These are phyloP conservation scores for Melanostoma scalare DNA, from an alignment of 2,888 invertebrate species.

Conservation along the genomic window DNA sequence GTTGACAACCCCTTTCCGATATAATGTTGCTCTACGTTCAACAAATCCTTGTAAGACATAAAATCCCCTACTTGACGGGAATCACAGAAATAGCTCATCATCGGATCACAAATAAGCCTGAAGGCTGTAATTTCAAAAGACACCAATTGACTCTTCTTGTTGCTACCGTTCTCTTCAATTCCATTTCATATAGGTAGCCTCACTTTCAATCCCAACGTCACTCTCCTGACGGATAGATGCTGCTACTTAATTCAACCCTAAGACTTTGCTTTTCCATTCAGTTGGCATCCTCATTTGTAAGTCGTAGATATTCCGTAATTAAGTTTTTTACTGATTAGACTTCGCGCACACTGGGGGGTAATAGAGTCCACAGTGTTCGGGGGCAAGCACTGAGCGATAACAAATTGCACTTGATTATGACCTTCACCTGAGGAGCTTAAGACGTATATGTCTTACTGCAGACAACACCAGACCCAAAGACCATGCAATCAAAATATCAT, in stretches of 20 bases:
- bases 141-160: constrained; percentile 29
- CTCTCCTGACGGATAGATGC: constrained; percentile 55
- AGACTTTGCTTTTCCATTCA: constrained; percentile 15
- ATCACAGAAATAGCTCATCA: constrained; percentile 18
- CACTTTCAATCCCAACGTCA: constrained; percentile 17
- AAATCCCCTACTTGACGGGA: too few relatives aligned
- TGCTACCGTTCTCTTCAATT: constrained; percentile 11
- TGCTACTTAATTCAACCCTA: constrained; percentile 45
- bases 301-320: constrained; percentile 49
- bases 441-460: constrained; percentile 16
- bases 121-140: constrained; percentile 39
- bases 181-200: constrained; percentile 8
- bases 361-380: neutral
- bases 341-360: constrained; percentile 14
- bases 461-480: constrained; percentile 30
- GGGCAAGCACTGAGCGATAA: constrained; percentile 25
- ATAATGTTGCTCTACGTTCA: too few relatives aligned
- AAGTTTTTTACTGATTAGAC: constrained; percentile 40
- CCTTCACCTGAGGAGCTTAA: constrained; percentile 56
- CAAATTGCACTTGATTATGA: constrained; percentile 70
- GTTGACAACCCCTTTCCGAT: too few relatives aligned
- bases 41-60: too few relatives aligned
- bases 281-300: constrained; percentile 44
- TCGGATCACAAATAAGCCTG: neutral
- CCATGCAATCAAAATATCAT: constrained; percentile 58